Percentiles rank a stretch among this genome's conserved stretches.
These are phyloP conservation scores for Hypolimnas misippus DNA, from an alignment of 2,888 invertebrate genomes.

Conservation along the genomic window DNA sequence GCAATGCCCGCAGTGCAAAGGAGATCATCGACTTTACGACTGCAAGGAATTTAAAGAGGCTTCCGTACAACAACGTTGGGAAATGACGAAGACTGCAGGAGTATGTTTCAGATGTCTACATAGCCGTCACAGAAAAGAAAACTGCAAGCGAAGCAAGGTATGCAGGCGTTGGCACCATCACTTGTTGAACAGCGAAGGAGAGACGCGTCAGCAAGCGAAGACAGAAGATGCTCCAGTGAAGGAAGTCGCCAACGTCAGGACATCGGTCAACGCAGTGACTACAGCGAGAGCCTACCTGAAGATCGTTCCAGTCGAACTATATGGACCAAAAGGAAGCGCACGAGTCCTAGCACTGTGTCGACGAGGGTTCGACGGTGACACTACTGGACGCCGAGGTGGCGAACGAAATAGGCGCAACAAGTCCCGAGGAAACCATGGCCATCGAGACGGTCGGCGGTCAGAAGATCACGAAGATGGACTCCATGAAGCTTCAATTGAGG, in stretches of 20 bases:
- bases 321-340: neutral
- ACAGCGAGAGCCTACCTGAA: neutral
- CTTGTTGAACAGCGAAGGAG: neutral
- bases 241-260: neutral
- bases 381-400: neutral
- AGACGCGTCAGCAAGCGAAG: neutral
- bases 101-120: neutral
- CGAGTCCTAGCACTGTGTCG: too few relatives aligned
- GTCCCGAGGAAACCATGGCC: too few relatives aligned
- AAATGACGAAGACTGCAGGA: neutral
- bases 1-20: too few relatives aligned
- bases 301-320: neutral
- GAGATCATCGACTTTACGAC: too few relatives aligned
- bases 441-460: too few relatives aligned
- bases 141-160: neutral
- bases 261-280: neutral
- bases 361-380: neutral
- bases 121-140: neutral
- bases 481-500: too few relatives aligned
- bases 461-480: too few relatives aligned
- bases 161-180: neutral
- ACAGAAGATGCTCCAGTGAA: neutral
- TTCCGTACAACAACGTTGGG: neutral
- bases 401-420: neutral
- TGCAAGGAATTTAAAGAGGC: neutral